A percentile compares a stretch with the other conserved stretches of the same genome.
phyloP scores from a whole-genome alignment of 1,140 invertebrate genomes.

The Cydia amplana region DNA sequence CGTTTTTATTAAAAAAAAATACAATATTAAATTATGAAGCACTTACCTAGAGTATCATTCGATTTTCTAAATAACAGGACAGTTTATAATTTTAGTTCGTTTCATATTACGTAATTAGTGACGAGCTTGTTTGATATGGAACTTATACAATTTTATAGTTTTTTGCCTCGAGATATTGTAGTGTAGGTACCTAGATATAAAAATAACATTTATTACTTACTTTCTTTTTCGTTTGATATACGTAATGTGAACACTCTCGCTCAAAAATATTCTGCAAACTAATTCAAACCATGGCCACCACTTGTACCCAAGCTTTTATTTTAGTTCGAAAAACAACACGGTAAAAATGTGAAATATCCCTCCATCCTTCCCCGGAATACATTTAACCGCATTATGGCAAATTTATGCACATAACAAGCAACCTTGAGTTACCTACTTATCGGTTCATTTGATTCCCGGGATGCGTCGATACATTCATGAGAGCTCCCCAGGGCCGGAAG shows the following conservation, averaged over 20 bases:
- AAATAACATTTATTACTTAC: no score
- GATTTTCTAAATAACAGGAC: no score
- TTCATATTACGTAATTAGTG: no score
- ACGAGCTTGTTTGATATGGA: no score
- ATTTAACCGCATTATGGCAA: slow-evolving; percentile 39
- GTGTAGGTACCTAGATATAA: no score
- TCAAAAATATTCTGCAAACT: slow-evolving; percentile 6
- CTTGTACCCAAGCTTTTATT: slow-evolving; percentile 3
- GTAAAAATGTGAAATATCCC: slow-evolving; percentile 29
- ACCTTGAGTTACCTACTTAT: slow-evolving; percentile 33
- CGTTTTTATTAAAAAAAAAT: no score
- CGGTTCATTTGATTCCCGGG: slow-evolving; percentile 34
- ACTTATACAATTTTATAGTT: no score
- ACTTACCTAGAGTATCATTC: no score
- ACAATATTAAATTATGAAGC: no score
- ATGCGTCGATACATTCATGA: slow-evolving; percentile 30
- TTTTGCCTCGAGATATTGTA: no score
- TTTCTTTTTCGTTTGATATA: background rate
- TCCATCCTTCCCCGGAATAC: slow-evolving; percentile 35
- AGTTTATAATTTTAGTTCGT: no score
- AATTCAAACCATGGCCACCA: background rate
- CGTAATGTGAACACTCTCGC: background rate
- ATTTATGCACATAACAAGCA: slow-evolving; percentile 41
- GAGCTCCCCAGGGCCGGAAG: slow-evolving; percentile 29
- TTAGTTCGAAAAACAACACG: slow-evolving; percentile 29